A percentile compares a stretch with the other conserved stretches of the same genome.
Evolutionary conservation across 35 echinoderm and acorn worm species (phyloP).

Genomic region (Anneissia japonica): DNA sequence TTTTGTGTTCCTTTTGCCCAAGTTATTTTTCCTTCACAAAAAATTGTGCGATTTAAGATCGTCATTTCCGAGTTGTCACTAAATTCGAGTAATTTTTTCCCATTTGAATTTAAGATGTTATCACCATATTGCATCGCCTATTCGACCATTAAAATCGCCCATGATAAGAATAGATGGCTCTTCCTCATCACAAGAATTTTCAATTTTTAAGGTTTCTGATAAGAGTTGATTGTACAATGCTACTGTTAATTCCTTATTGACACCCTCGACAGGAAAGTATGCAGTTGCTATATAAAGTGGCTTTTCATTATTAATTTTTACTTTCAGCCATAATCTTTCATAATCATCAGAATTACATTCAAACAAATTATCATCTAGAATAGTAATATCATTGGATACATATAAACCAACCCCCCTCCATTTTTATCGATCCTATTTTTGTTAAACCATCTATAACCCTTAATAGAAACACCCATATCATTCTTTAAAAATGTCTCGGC

Average conservation of each 20-base stretch:
- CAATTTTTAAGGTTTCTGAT: neutral
- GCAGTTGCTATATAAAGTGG: slow-evolving; percentile 1
- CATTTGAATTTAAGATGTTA: neutral
- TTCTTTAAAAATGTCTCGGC: slow-evolving; percentile 23
- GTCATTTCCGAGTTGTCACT: neutral
- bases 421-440: slow-evolving; percentile 15
- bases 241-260: neutral
- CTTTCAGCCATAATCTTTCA: slow-evolving; percentile 31
- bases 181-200: neutral
- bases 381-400: neutral
- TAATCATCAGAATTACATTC: slow-evolving; percentile 5
- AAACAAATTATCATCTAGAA: slow-evolving; percentile 20
- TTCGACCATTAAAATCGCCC: slow-evolving; percentile 14
- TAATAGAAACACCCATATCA: neutral
- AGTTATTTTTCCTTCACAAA: neutral
- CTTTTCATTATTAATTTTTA: neutral
- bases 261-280: slow-evolving; percentile 16
- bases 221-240: slow-evolving; percentile 7
- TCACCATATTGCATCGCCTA: neutral
- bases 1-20: neutral
- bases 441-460: slow-evolving; percentile 8
- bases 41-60: neutral
- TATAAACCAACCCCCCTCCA: slow-evolving; percentile 26
- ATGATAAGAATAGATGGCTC: neutral
- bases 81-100: neutral